Conservation (phyloP, 2,888 invertebrate species). For the Lithophane leautieri region DNA sequence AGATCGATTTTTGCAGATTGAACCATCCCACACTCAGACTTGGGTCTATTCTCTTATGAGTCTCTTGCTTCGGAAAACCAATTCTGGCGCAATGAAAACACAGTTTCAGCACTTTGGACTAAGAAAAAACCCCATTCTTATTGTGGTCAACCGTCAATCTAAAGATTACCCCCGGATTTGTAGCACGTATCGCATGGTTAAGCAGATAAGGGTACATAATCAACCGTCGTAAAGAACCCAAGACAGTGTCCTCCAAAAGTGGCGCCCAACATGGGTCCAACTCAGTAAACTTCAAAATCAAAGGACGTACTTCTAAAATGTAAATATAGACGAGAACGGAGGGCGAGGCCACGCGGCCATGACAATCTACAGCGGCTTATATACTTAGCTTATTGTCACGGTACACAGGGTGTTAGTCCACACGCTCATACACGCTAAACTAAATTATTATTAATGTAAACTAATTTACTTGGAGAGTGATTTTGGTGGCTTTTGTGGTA, state of each 20-base stretch:
- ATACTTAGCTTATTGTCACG: constrained; percentile 88
- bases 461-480: constrained; percentile 53
- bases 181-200: background rate
- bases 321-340: constrained; percentile 54
- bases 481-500: constrained; percentile 45
- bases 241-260: constrained; percentile 45
- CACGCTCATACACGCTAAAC: constrained; percentile 84
- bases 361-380: constrained; percentile 80
- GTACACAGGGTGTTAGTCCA: constrained; percentile 87
- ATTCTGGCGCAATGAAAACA: background rate
- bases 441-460: constrained; percentile 67
- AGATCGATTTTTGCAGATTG: background rate
- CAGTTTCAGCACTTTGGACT: background rate
- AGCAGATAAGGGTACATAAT: background rate
- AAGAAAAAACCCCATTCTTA: background rate
- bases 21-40: background rate
- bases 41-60: background rate
- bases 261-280: constrained; percentile 52
- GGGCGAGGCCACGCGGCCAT: constrained; percentile 67
- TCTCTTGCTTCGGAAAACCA: background rate
- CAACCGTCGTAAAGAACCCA: background rate
- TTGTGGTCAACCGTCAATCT: background rate
- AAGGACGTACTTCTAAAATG: constrained; percentile 61
- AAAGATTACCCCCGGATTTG: too few relatives aligned
- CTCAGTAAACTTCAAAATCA: constrained; percentile 51